Conservation (phyloP, 2,888 invertebrate species). For the Acrobasis repandana region DNA sequence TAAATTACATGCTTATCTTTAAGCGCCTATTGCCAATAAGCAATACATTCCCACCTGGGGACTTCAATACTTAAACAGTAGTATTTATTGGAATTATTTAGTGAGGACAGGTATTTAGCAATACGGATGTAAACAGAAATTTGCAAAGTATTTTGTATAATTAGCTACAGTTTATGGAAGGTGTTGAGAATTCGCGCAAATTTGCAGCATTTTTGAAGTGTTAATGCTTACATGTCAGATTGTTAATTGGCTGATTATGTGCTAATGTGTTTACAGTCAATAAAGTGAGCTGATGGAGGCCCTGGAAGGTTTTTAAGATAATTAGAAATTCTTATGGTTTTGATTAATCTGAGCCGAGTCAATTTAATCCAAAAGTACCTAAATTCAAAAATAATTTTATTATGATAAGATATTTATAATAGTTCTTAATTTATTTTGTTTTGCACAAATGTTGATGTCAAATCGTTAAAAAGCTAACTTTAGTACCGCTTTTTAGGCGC, state of each 20-base stretch:
- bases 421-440: too few species aligned
- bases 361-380: too few species aligned
- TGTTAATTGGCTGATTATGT: neutral
- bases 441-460: too few species aligned
- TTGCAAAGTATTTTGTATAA: constrained; percentile 8
- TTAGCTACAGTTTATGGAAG: neutral
- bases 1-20: too few species aligned
- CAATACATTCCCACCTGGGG: neutral
- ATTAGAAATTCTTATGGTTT: neutral
- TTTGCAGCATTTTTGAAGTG: constrained; percentile 4
- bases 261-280: neutral
- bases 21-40: too few species aligned
- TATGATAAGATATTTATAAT: too few species aligned
- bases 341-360: neutral
- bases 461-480: too few species aligned
- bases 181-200: neutral
- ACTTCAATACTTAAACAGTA: neutral
- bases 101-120: constrained; percentile 2
- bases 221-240: neutral
- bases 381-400: too few species aligned
- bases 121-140: neutral
- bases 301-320: too few species aligned
- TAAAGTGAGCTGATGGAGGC: neutral
- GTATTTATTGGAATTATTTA: constrained; percentile 1
- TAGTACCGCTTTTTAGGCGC: too few species aligned